Conservation (phyloP, 2,888 invertebrate genomes). For the Idaea aversata region DNA sequence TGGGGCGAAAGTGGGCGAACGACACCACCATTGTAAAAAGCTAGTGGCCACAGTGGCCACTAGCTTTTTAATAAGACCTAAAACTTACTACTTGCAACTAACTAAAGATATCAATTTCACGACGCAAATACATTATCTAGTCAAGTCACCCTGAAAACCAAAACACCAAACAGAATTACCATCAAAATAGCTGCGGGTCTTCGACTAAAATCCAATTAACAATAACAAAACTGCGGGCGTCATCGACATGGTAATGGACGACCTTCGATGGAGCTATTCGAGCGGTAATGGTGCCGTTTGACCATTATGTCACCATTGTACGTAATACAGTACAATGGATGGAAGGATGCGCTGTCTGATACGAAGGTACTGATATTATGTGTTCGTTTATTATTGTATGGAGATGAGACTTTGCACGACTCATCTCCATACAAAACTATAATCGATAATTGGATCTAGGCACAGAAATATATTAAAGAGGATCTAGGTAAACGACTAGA, state of each 20-base stretch:
- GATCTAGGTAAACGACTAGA: too few species aligned
- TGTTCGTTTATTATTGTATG: background rate
- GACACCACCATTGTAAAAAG: too few species aligned
- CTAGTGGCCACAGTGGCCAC: too few species aligned
- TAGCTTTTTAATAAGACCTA: too few species aligned
- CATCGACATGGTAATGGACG: conserved; percentile 28
- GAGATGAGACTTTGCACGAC: background rate
- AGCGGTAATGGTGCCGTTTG: conserved; percentile 40
- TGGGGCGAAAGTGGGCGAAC: too few species aligned
- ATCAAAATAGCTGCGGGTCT: background rate
- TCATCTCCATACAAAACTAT: background rate
- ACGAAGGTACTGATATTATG: background rate
- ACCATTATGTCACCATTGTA: conserved; percentile 51
- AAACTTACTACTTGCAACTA: too few species aligned
- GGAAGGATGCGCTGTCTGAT: conserved; percentile 22
- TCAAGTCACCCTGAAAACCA: background rate
- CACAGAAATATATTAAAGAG: too few species aligned
- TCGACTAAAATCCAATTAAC: background rate
- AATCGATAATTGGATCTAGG: too few species aligned
- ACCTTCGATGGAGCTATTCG: conserved; percentile 37
- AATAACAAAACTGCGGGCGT: conserved; percentile 12
- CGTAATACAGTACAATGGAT: conserved; percentile 35
- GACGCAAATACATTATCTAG: too few species aligned
- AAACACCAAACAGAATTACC: background rate
- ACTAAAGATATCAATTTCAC: too few species aligned